A percentile compares a stretch with the other conserved stretches of the same genome.
Conservation (phyloP, 1,140 invertebrate species). For the Aphelenchoides besseyi region DNA sequence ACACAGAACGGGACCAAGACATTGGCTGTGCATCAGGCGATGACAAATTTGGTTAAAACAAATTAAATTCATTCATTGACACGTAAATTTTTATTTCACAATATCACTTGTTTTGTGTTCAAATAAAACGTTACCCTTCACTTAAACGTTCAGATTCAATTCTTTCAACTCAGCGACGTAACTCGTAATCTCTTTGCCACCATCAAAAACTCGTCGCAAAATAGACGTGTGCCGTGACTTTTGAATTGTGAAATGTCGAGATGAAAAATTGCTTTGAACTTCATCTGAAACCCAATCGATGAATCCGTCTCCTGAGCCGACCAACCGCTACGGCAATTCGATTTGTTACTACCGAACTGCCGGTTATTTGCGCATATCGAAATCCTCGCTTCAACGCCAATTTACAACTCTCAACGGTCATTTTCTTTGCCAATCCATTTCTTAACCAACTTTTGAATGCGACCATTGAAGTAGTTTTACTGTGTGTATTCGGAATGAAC, state of each 20-base stretch:
- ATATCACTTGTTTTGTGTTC: too few species aligned
- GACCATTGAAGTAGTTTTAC: neutral
- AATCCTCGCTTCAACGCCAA: neutral
- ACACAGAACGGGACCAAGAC: conserved; percentile 11
- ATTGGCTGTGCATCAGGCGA: neutral
- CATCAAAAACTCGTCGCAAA: neutral
- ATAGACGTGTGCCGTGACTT: neutral
- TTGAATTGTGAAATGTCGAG: neutral
- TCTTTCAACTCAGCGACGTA: neutral
- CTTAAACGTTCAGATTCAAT: too few species aligned
- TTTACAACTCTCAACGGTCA: conserved; percentile 7
- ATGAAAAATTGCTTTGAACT: neutral
- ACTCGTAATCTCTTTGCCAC: neutral
- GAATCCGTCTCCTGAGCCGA: neutral
- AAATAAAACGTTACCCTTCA: too few species aligned
- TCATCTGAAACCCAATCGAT: neutral
- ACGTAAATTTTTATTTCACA: too few species aligned
- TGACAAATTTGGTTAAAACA: neutral
- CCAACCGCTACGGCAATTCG: neutral
- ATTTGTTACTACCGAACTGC: conserved; percentile 4
- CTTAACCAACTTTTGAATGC: neutral
- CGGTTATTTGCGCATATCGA: neutral
- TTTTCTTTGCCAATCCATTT: conserved; percentile 1
- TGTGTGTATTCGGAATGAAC: neutral
- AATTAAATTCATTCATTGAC: too few species aligned